Base-by-base conservation (phyloP, 2,888 invertebrate genomes). In the Sicus ferrugineus region DNA sequence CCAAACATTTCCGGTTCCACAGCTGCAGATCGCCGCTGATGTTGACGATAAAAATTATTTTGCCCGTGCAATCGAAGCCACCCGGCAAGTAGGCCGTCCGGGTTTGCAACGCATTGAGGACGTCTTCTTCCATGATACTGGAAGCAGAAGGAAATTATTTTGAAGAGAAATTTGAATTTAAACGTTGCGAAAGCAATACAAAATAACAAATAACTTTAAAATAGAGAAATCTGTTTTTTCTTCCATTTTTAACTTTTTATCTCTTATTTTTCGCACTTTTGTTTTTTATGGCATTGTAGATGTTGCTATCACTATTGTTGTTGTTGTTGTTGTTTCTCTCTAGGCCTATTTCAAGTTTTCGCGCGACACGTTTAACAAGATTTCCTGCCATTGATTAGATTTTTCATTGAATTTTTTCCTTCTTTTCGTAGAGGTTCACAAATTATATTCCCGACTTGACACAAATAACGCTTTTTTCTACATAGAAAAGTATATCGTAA, bases 51-150 rank as follows among this genome's bases (percentile, higher is more conserved):
- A 91, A 85, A 77, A 91, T 83, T 66, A 91, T 89, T 72, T 89
- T 88, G 67, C 89, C 89, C 74, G 90, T 89, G 71, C 88, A 88
- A 85, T 91, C 91, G 73, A 89, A 86, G 74, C 91, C 90, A 74
- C 92, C 91, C 70, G 91, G 90, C 74, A 91, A 83, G 80, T 88
- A 87, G 69, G 89, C 90, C 75, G 88, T 84, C 77, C 88, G 88
- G 74, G 88, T 88, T 84, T 89, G 87, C 77, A 91, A 86, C 72
- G 87, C 88, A 77, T 87, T 87, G 82, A 88, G 84, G 75, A 89
- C 87, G 75, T 87, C 87, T 80, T 86, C 86, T 76, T 89, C 89
- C 87, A 89, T 89, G 64, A 26, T 46, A 30, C 62, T 46, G 67
- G 23, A 31, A 69, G 64, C 63, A 42, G 14, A 52, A 21, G 52